These are phyloP conservation scores for Alviniconcha strummeri DNA, from an alignment of 2,888 invertebrate genomes.

Conservation along the genomic window DNA sequence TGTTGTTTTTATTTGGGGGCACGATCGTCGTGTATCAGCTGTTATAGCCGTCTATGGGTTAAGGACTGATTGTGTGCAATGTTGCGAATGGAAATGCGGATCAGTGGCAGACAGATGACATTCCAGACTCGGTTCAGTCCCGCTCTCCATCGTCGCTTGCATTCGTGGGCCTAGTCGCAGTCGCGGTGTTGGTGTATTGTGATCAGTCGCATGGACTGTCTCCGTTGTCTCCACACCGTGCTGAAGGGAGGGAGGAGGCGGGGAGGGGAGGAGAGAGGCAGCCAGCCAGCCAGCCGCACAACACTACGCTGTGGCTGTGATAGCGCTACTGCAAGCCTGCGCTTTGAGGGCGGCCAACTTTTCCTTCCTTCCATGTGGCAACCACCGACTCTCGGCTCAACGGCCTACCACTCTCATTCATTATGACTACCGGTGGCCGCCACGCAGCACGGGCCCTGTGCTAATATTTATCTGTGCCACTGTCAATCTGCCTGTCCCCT, in stretches of 20 bases:
- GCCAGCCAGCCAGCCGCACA: constrained; percentile 30
- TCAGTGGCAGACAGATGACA: no score
- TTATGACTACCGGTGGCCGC: constrained; percentile 28
- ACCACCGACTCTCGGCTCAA: constrained; percentile 10
- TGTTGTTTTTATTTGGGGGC: no score
- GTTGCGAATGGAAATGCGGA: no score
- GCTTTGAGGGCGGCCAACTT: constrained; percentile 10
- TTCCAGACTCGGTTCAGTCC: no score
- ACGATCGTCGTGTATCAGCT: no score
- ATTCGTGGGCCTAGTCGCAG: no score
- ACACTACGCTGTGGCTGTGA: constrained; percentile 4
- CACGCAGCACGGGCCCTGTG: constrained; percentile 17
- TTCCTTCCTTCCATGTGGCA: constrained; percentile 20
- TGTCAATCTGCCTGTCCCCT: constrained; percentile 17
- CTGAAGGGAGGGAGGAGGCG: background rate
- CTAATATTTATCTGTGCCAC: constrained; percentile 27
- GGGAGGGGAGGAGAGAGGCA: background rate
- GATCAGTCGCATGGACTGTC: constrained; percentile 22
- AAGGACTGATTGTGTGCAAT: no score
- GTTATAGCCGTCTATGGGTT: no score
- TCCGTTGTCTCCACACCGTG: constrained; percentile 6
- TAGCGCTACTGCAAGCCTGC: constrained; percentile 20
- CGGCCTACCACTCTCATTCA: constrained; percentile 31
- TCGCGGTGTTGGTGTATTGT: background rate
- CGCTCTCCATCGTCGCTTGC: no score